Conservation (phyloP, 2,888 invertebrate species). For the Gastracanthus pulcherrimus region DNA sequence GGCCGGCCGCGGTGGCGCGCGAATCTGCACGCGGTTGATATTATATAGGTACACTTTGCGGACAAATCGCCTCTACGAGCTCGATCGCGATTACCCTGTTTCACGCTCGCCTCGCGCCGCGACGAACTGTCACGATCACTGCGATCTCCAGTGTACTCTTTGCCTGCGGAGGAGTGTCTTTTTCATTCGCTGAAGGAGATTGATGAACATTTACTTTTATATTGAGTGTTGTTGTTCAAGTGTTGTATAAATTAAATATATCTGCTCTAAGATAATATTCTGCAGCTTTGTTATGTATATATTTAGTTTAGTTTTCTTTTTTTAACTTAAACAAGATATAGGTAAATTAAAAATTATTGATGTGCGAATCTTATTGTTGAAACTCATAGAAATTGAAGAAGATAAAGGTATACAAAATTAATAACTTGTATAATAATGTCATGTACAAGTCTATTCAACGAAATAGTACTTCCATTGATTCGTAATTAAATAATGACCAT, state of each 20-base stretch:
- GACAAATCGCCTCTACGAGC: not conserved
- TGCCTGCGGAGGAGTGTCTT: too few species aligned
- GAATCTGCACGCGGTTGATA: not conserved
- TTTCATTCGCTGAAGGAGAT: too few species aligned
- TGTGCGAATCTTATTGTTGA: not conserved
- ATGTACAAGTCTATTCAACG: too few species aligned
- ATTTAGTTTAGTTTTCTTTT: too few species aligned
- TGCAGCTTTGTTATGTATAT: not conserved
- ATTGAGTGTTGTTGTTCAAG: too few species aligned
- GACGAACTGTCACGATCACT: too few species aligned
- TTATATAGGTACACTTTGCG: not conserved
- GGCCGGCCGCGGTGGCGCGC: not conserved
- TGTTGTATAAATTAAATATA: too few species aligned
- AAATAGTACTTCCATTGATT: too few species aligned
- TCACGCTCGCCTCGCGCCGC: not conserved
- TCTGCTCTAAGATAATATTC: too few species aligned
- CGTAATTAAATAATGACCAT: too few species aligned
- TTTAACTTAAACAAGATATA: too few species aligned
- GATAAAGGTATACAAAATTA: not conserved
- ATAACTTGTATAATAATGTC: not conserved
- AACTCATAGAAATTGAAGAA: not conserved
- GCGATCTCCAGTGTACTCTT: not conserved
- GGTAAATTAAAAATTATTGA: not conserved
- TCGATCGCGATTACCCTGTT: not conserved
- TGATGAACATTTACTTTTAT: too few species aligned